Conservation (phyloP, 2,888 invertebrate genomes). For the Cheilosia grossa region DNA sequence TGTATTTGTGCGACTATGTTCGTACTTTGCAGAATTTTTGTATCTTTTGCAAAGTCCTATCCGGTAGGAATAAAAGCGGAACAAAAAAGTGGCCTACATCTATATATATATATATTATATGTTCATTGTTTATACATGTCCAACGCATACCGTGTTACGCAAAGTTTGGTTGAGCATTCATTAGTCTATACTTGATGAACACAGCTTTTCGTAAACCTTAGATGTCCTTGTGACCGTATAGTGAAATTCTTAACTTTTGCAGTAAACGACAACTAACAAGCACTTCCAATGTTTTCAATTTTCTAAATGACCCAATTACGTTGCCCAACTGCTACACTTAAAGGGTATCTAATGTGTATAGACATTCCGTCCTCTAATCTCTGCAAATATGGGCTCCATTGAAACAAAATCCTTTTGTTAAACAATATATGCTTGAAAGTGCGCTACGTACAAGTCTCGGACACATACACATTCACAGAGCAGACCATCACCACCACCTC, state of each 20-base stretch:
- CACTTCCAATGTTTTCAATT: conserved; percentile 67
- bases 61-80: too few species aligned
- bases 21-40: too few species aligned
- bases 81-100: too few species aligned
- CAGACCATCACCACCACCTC: conserved; percentile 16
- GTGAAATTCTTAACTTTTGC: conserved; percentile 51
- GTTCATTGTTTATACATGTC: not conserved
- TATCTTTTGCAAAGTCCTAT: too few species aligned
- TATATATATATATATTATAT: too few species aligned
- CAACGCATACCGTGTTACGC: not conserved
- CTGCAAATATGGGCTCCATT: conserved; percentile 61
- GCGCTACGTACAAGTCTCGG: not conserved
- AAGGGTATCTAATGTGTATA: conserved; percentile 42
- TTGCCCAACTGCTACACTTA: conserved; percentile 52
- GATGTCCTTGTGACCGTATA: conserved; percentile 31
- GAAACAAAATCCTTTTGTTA: conserved; percentile 64
- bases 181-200: conserved; percentile 37
- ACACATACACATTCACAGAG: not conserved
- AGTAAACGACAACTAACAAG: conserved; percentile 65
- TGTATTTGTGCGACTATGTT: too few species aligned
- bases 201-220: conserved; percentile 20
- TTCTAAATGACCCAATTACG: conserved; percentile 69
- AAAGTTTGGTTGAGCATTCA: conserved; percentile 2
- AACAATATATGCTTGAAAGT: conserved; percentile 39
- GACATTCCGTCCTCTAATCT: conserved; percentile 53